phyloP scores from a whole-genome alignment of 2,797 vertebrate genomes.

The Phataginus tricuspis region DNA sequence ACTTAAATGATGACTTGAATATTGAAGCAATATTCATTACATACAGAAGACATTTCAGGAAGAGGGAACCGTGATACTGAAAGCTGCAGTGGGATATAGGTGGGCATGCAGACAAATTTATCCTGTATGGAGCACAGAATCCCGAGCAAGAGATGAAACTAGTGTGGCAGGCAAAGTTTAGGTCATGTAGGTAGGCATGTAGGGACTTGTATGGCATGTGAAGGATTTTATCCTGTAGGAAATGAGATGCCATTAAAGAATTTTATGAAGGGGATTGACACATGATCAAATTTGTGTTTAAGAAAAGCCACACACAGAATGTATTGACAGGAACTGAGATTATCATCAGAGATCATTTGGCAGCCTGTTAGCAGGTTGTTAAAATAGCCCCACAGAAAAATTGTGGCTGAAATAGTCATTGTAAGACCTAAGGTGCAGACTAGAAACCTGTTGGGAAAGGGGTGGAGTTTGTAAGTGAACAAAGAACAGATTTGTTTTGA shows the following conservation, averaged over 20 bases:
- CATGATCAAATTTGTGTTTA: slow-evolving; percentile 65
- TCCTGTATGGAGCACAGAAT: neutral
- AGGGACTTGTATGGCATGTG: neutral
- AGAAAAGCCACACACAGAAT: slow-evolving; percentile 68
- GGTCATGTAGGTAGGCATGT: neutral
- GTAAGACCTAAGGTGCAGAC: neutral
- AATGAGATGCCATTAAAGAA: slow-evolving; percentile 67
- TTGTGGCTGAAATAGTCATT: neutral
- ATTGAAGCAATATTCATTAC: neutral
- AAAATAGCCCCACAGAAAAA: slow-evolving; percentile 64
- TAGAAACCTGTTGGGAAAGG: neutral
- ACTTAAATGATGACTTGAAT: slow-evolving; percentile 22
- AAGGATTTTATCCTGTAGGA: slow-evolving; percentile 63
- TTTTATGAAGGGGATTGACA: slow-evolving; percentile 72
- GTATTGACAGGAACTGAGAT: slow-evolving; percentile 61
- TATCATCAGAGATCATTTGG: slow-evolving; percentile 60
- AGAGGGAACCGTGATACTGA: neutral
- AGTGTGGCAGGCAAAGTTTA: neutral
- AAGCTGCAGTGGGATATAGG: neutral
- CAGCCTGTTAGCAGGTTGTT: slow-evolving; percentile 72
- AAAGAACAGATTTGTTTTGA: slow-evolving; percentile 51
- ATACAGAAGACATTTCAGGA: neutral
- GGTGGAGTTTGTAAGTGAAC: slow-evolving; percentile 13
- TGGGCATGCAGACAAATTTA: neutral
- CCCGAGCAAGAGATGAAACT: slow-evolving; percentile 23